phyloP scores from a whole-genome alignment of 2,797 vertebrate genomes.

The Spinus olivaceus region DNA sequence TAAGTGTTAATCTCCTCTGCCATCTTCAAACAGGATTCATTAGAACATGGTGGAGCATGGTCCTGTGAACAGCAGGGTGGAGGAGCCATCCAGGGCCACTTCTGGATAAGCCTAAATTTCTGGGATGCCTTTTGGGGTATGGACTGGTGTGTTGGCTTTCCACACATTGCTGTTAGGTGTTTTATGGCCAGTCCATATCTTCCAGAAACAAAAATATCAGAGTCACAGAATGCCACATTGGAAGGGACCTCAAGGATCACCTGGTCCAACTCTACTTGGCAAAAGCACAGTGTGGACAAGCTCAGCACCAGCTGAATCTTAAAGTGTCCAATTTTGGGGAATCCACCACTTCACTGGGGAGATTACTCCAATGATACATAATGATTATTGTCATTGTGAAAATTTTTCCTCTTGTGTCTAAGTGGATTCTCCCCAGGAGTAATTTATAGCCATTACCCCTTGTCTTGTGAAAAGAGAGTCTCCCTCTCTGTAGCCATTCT shows the following conservation, averaged over 20 bases:
- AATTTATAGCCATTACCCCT: too few species aligned
- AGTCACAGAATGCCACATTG: background rate
- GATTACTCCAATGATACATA: background rate
- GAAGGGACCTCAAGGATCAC: background rate
- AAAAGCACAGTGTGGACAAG: background rate
- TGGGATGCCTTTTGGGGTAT: background rate
- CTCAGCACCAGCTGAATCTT: background rate
- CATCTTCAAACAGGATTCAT: background rate
- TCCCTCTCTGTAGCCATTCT: background rate
- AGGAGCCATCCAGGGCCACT: background rate
- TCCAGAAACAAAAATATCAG: background rate
- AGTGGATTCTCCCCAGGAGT: background rate
- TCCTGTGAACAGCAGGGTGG: rapidly evolving
- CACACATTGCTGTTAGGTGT: rapidly evolving
- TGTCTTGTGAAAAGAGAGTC: background rate
- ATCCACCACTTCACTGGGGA: background rate
- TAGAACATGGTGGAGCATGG: background rate
- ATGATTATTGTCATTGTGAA: background rate
- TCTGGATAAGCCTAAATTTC: background rate
- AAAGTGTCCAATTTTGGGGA: background rate
- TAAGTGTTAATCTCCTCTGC: background rate
- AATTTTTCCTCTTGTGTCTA: background rate
- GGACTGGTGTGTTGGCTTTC: background rate
- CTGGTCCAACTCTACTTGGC: background rate
- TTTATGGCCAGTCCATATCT: background rate